A percentile compares a stretch with the other conserved stretches of the same genome.
Evolutionary conservation across 2,113 vertebrate genomes (phyloP).

Genomic region (Parus major): DNA sequence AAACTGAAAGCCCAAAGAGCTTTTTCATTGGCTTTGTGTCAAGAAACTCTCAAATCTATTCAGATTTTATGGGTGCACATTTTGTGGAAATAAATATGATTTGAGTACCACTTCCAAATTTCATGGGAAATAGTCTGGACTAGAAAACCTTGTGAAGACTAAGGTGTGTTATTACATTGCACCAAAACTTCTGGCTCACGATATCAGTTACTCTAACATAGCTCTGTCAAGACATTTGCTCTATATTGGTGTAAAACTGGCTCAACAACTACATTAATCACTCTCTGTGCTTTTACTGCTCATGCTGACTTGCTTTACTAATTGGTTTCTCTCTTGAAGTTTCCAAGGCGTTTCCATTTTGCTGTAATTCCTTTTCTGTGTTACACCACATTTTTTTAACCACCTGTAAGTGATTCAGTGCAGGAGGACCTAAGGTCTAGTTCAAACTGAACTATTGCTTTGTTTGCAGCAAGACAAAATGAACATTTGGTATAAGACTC

Average conservation of each 20-base stretch:
- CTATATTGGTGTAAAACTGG: neutral
- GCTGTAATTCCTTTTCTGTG: neutral
- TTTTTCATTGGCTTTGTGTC: neutral
- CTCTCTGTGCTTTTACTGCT: neutral
- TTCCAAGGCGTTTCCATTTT: neutral
- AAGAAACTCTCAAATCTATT: neutral
- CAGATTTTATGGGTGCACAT: fast-evolving
- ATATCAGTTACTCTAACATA: neutral
- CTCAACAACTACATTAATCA: neutral
- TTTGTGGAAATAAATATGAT: neutral
- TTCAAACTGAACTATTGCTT: neutral
- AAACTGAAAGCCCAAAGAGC: neutral
- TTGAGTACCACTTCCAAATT: neutral
- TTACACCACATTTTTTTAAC: neutral
- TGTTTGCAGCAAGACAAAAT: slow-evolving; percentile 23
- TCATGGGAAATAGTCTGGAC: neutral
- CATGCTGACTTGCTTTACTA: neutral
- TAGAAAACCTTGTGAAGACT: neutral
- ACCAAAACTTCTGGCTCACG: neutral
- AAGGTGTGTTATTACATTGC: neutral
- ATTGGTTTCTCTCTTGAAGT: neutral
- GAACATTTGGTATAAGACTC: neutral
- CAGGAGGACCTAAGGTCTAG: neutral
- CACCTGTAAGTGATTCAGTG: neutral
- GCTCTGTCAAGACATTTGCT: neutral